Base-by-base conservation (phyloP, 1,140 invertebrate species). In the Papilio helenus region DNA sequence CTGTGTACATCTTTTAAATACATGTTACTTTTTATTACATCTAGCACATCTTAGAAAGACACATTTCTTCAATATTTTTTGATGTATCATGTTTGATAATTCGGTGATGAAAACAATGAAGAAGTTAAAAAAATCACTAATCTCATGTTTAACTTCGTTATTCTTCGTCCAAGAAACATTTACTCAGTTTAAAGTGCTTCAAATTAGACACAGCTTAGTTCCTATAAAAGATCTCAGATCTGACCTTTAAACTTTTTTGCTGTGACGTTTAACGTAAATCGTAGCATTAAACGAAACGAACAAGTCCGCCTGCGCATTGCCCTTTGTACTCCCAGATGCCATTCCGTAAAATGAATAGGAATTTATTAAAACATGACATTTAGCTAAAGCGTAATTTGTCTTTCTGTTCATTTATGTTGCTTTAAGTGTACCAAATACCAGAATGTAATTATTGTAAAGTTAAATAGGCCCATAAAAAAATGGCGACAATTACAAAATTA, bases 231-330 rank as follows among this genome's bases (percentile, higher is more conserved):
- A 74, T 46, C 5, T 26, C 39, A 23, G 72, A 44, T 23, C 12
- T 74, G 44, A 74, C 72, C 72, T 74, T 74, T 74, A 26, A 72
- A 74, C 20, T 74, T 46, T 44, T 74, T 49, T 16, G n/a, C 72
- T 23, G 12, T 74, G 14, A 74, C 39, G 44, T 74, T 74, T 29
- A 46, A 74, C 44, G 12, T 34, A 68, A 68, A 68, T 68, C 29
- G 61, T 68, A 68, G 10, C 42, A 23, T 73, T 10, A 74, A 73
- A 73, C 42, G 20, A 73, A 12, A 46, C 72, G 20, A n/a, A 46
- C 72, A 51, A 68, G 61, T 74, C 39, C 72, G 72, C 72, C 44
- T 74, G 9, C 42, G 42, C 72, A 74, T 74, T 49, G 26, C 20
- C 44, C 44, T 74, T 74, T 49, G 44, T 74, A 68, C 61, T 68